These are phyloP conservation scores for Microchrysa polita DNA, from an alignment of 2,888 invertebrate species.

Conservation along the genomic window DNA sequence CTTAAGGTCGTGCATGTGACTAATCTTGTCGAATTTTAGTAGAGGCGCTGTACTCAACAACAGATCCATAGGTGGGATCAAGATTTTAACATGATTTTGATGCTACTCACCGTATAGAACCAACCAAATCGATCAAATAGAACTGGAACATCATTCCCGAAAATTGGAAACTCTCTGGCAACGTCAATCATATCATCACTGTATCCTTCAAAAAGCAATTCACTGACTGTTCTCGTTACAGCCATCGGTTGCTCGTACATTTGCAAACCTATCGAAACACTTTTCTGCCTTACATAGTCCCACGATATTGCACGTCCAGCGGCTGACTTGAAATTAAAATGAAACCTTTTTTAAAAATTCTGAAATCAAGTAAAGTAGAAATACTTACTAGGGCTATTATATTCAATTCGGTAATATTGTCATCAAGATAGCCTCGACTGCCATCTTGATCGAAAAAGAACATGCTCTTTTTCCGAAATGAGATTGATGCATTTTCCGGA, in stretches of 20 bases:
- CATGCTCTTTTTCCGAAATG: conserved; percentile 72
- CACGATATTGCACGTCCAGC: conserved; percentile 67
- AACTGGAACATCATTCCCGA: conserved; percentile 67
- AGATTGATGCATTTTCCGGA: conserved; percentile 75
- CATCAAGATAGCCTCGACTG: conserved; percentile 76
- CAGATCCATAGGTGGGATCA: neutral
- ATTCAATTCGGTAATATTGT: conserved; percentile 78
- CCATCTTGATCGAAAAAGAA: conserved; percentile 76
- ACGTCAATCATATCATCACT: conserved; percentile 76
- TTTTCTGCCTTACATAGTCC: conserved; percentile 68
- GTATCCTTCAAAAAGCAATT: conserved; percentile 84
- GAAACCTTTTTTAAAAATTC: neutral
- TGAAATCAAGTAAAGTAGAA: conserved; percentile 1
- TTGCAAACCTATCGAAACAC: conserved; percentile 70
- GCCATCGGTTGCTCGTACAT: conserved; percentile 69
- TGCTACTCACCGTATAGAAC: conserved; percentile 74
- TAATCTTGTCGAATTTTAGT: neutral
- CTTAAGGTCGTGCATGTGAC: no score
- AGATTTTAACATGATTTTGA: neutral
- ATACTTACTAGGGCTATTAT: conserved; percentile 79
- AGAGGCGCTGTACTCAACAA: neutral
- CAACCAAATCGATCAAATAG: conserved; percentile 84
- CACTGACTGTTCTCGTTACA: conserved; percentile 72
- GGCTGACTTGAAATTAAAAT: conserved; percentile 63
- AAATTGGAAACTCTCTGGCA: conserved; percentile 69